Evolutionary conservation across 2,888 invertebrate species (phyloP).

Genomic region (Pachymerium ferrugineum): DNA sequence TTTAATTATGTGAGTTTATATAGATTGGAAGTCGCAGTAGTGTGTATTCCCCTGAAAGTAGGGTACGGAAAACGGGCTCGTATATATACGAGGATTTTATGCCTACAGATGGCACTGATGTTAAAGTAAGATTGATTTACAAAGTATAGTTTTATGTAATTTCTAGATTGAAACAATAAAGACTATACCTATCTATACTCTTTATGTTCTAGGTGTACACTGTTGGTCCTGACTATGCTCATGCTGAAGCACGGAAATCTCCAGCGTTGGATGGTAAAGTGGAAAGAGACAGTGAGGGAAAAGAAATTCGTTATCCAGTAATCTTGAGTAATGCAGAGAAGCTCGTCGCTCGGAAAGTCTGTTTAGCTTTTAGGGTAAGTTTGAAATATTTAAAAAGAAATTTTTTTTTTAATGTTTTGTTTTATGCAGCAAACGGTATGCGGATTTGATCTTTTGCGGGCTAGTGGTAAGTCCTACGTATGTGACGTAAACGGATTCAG

Average conservation of each 20-base stretch:
- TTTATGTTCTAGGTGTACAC: constrained; percentile 75
- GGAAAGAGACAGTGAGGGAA: constrained; percentile 92
- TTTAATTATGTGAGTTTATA: too few relatives aligned
- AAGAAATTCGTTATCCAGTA: constrained; percentile 96
- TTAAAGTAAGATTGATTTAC: constrained; percentile 52
- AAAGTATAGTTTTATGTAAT: not conserved
- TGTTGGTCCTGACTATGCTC: constrained; percentile 98
- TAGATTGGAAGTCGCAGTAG: constrained; percentile 97
- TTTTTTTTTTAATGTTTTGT: too few relatives aligned
- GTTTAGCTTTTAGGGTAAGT: constrained; percentile 71
- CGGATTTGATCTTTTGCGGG: constrained; percentile 94
- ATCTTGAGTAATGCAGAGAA: constrained; percentile 96
- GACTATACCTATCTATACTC: constrained; percentile 24
- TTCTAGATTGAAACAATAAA: not conserved
- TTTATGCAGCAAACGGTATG: constrained; percentile 81
- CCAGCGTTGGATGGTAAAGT: constrained; percentile 98
- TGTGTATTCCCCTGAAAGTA: constrained; percentile 94
- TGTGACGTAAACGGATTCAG: constrained; percentile 99
- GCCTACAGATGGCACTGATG: constrained; percentile 93
- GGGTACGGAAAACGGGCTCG: constrained; percentile 93
- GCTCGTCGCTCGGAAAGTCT: constrained; percentile 94
- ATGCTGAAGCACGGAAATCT: constrained; percentile 97
- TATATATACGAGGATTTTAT: constrained; percentile 99
- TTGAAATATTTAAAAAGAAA: not conserved
- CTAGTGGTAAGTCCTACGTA: constrained; percentile 97